These are phyloP conservation scores for Crypturellus tataupa DNA, from an alignment of 2,797 vertebrate species.

Conservation along the genomic window DNA sequence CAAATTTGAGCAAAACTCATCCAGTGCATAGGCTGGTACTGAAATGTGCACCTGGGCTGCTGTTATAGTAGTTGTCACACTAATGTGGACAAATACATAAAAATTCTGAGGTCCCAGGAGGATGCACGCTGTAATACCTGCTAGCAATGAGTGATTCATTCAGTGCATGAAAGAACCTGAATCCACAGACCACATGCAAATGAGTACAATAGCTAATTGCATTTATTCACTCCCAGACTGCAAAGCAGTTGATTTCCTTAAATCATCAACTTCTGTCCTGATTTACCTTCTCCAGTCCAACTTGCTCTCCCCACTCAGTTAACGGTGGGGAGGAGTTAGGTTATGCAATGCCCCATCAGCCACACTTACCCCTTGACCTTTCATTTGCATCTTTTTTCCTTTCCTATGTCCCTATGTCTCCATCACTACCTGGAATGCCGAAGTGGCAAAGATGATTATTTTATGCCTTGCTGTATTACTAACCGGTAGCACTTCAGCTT, in stretches of 20 bases:
- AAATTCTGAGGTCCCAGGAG: conserved; percentile 7
- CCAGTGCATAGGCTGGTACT: neutral
- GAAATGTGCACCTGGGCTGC: neutral
- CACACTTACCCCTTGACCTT: neutral
- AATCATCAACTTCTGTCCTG: neutral
- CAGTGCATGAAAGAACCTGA: neutral
- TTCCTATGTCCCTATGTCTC: neutral
- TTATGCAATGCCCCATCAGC: neutral
- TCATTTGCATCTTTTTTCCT: neutral
- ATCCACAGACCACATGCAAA: neutral
- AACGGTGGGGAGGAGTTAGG: neutral
- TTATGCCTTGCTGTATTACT: neutral
- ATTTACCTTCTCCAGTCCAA: neutral
- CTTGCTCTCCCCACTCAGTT: neutral
- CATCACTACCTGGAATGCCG: neutral
- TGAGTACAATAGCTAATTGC: neutral
- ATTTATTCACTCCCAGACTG: neutral
- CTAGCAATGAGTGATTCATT: neutral
- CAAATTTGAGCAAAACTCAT: neutral
- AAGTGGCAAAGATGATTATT: neutral
- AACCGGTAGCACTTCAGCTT: neutral
- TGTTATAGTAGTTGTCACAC: neutral
- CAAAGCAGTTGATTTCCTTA: neutral
- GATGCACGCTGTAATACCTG: neutral
- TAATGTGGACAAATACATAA: neutral